Evolutionary conservation across 2,113 vertebrate species (phyloP), one percentile per base, ranked within the genome.

Genomic region (Coryphaenoides rupestris): DNA sequence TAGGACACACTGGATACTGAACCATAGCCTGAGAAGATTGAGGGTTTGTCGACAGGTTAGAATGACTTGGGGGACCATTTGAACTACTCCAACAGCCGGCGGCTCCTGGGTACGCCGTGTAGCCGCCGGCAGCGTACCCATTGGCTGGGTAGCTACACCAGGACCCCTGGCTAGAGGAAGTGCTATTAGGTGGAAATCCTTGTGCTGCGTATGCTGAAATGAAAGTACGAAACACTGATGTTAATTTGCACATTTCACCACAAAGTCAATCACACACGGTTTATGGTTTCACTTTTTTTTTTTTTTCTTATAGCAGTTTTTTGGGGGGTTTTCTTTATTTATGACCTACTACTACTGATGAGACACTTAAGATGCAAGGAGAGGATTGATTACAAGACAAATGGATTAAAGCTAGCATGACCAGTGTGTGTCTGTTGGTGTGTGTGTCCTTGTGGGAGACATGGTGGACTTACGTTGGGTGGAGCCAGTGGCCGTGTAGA

Each of bases 1-100:
- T 84, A 65, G 90, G 88, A 84, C 91, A 90, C 82, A 92, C 77
- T 0, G 91, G 90, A 86, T 92, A 92, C 89, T 91, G 91, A 86
- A 92, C 89, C 87, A 91, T 89, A 73, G 86, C 86, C 88, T 90
- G 90, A 85, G 90, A 86, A 88, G 87, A 86, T 86, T 82, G 81
- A 88, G 88, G 84, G 85, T 76, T 88, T 87, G 86, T 88, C 82
- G 89, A 86, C 77, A 88, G 67, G 85, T 87, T 89, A 87, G 89
- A 89, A 75, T 86, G 88, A 89, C 86, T 86, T 82, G 87, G 70
- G 74, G 83, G 72, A 80, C 79, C 82, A 77, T 86, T 88, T 70
- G 84, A 75, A 80, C 82, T 87, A 85, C 85, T 85, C 91, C 91
- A 92, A 84, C 89, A 91, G 81, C 86, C 86, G 84, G 76, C 63